Conservation (phyloP, 2,113 vertebrate species). For the Pseudolaguvia tuberculata region DNA sequence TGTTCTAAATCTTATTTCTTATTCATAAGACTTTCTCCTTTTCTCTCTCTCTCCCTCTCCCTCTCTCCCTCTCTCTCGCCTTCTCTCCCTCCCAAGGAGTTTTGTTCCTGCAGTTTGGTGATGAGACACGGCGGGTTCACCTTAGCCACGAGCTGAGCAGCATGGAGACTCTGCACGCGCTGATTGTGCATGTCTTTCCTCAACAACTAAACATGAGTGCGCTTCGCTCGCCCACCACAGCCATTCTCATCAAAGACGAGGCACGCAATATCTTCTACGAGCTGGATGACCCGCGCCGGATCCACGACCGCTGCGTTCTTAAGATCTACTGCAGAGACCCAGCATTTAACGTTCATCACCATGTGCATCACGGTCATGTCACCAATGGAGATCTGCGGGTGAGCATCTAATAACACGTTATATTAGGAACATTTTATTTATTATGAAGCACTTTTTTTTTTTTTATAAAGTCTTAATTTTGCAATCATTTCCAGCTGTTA, state of each 20-base stretch:
- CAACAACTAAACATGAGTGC: constrained; percentile 97
- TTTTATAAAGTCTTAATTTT: no score
- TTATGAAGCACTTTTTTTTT: no score
- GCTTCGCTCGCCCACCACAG: constrained; percentile 90
- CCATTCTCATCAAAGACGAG: constrained; percentile 97
- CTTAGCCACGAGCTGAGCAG: constrained; percentile 97
- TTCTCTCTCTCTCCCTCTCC: not conserved
- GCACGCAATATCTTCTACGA: constrained; percentile 93
- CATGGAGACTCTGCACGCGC: constrained; percentile 93
- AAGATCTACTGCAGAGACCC: constrained; percentile 93
- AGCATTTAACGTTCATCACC: constrained; percentile 85
- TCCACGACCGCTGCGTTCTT: constrained; percentile 94
- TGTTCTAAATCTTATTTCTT: not conserved
- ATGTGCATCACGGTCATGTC: constrained; percentile 78
- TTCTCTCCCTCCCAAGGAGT: constrained; percentile 68
- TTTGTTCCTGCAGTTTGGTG: constrained; percentile 94
- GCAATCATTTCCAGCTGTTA: no score
- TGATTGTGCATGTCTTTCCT: constrained; percentile 98
- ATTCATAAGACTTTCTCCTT: not conserved
- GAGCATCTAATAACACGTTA: constrained; percentile 45
- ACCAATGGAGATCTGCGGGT: constrained; percentile 93
- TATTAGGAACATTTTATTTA: not conserved
- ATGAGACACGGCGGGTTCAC: constrained; percentile 90
- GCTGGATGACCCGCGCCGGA: constrained; percentile 92
- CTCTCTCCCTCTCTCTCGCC: constrained; percentile 16